These are phyloP conservation scores for Ptilorrhoa leucosticta DNA, from an alignment of 2,113 vertebrate species.

Conservation along the genomic window DNA sequence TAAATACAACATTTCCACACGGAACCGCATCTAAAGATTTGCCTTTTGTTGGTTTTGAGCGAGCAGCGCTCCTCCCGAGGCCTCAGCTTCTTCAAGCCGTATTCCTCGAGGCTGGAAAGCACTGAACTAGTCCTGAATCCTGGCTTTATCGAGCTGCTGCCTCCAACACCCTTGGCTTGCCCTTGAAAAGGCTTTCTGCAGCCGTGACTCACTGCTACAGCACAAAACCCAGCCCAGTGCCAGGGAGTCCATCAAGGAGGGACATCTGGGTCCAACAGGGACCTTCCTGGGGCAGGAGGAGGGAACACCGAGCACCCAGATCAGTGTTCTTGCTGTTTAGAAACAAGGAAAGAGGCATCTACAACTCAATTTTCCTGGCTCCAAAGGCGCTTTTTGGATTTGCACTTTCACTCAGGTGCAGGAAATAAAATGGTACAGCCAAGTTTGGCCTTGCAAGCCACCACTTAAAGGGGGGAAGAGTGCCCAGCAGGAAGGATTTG, in stretches of 20 bases:
- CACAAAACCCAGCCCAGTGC: neutral
- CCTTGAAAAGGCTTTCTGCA: constrained; percentile 55
- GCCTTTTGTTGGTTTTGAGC: neutral
- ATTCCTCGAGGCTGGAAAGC: neutral
- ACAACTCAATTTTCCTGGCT: neutral
- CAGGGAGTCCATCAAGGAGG: neutral
- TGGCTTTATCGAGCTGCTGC: neutral
- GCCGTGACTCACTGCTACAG: constrained; percentile 36
- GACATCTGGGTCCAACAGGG: neutral
- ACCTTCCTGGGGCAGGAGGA: neutral
- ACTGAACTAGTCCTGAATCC: neutral
- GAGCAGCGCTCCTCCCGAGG: neutral
- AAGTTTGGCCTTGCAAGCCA: neutral
- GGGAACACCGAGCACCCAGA: neutral
- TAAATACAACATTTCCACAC: neutral
- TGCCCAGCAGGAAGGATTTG: neutral
- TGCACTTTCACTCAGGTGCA: neutral
- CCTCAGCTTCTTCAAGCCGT: neutral
- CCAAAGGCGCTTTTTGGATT: neutral
- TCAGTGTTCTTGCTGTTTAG: neutral
- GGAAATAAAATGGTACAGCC: neutral
- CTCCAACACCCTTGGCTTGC: constrained; percentile 47
- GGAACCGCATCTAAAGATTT: neutral
- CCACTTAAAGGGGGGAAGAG: neutral
- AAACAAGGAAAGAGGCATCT: neutral